Evolutionary conservation across 2,797 vertebrate genomes (phyloP).

Genomic region (Enteromius mattozi): DNA sequence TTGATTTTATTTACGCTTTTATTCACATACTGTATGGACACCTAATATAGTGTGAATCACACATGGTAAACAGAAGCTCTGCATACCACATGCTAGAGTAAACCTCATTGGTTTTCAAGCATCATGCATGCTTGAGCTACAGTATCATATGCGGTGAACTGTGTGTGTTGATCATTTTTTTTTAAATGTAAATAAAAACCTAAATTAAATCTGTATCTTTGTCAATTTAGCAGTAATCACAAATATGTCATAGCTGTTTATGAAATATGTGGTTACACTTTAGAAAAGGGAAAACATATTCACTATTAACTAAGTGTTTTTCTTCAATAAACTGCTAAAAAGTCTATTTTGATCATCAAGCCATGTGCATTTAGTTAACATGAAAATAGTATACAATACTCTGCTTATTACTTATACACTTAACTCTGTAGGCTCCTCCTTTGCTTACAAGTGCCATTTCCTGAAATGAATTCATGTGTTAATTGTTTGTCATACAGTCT

Average conservation of each 20-base stretch:
- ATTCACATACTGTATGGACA: neutral
- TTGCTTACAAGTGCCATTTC: neutral
- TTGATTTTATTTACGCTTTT: neutral
- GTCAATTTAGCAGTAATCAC: neutral
- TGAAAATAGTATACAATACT: too few relatives aligned
- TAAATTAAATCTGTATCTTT: neutral
- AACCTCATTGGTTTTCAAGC: neutral
- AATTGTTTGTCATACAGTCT: neutral
- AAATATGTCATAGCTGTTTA: neutral
- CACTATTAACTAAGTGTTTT: neutral
- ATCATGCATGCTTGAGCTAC: neutral
- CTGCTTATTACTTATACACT: too few relatives aligned
- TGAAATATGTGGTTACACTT: neutral
- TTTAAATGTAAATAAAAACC: neutral
- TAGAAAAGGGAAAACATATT: neutral
- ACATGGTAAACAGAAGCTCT: neutral
- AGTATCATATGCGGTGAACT: neutral
- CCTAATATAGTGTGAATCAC: neutral
- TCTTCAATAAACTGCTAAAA: neutral
- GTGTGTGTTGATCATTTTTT: neutral
- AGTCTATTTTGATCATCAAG: too few relatives aligned
- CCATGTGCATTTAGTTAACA: too few relatives aligned
- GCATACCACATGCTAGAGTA: neutral
- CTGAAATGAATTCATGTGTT: neutral
- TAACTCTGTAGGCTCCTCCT: neutral